Evolutionary conservation across 2,888 invertebrate genomes (phyloP).

Genomic region (Margaritifera margaritifera): DNA sequence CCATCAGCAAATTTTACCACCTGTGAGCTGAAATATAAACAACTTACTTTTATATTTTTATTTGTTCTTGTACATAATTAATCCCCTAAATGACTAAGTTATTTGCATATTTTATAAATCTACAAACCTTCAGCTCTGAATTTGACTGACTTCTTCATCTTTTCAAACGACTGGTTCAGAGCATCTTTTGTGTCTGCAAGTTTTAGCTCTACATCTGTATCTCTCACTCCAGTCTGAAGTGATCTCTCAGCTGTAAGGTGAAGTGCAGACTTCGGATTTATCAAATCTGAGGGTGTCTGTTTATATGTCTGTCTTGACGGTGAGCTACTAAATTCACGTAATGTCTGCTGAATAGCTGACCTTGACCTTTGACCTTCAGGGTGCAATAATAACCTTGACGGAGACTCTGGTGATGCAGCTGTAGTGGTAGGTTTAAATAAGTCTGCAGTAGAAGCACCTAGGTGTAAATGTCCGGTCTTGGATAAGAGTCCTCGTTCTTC

Average conservation of each 20-base stretch:
- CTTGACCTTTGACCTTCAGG: too few relatives aligned
- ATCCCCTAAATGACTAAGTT: background rate
- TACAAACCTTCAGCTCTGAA: constrained; percentile 45
- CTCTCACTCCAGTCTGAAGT: constrained; percentile 43
- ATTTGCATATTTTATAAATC: background rate
- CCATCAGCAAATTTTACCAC: too few relatives aligned
- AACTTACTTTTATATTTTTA: too few relatives aligned
- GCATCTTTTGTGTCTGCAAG: constrained; percentile 39
- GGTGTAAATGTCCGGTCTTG: constrained; percentile 10
- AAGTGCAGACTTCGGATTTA: constrained; percentile 47
- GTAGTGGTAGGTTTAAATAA: too few relatives aligned
- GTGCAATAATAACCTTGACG: too few relatives aligned
- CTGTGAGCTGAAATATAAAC: too few relatives aligned
- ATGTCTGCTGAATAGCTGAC: too few relatives aligned
- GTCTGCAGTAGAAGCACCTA: constrained; percentile 3
- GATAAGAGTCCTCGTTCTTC: constrained; percentile 23
- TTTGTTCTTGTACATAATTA: too few relatives aligned
- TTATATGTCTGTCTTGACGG: background rate
- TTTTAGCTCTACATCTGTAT: constrained; percentile 38
- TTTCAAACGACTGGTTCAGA: constrained; percentile 39
- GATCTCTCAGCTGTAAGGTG: constrained; percentile 49
- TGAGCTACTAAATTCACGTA: too few relatives aligned
- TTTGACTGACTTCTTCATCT: constrained; percentile 42
- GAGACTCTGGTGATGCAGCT: too few relatives aligned
- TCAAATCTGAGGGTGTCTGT: constrained; percentile 22